Conservation (phyloP, 2,797 vertebrate genomes). For the Nannoperca obscura region DNA sequence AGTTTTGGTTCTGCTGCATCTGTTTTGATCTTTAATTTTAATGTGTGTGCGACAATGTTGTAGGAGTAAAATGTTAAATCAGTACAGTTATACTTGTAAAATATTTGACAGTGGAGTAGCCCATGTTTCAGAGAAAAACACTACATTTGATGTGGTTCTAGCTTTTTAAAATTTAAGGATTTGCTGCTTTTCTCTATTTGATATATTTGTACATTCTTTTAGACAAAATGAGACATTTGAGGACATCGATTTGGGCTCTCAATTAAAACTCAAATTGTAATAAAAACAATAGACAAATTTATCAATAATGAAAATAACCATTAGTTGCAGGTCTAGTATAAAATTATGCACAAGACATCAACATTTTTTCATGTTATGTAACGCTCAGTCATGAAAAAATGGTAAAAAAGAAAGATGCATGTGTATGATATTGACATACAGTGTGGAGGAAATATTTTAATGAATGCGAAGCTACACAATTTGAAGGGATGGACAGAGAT, state of each 20-base stretch:
- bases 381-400: background rate
- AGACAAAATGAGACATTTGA: background rate
- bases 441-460: background rate
- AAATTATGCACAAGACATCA: background rate
- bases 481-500: slow-evolving; percentile 8
- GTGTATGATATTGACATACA: background rate
- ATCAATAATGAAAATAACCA: background rate
- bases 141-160: background rate
- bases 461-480: background rate
- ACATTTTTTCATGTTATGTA: background rate
- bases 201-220: background rate
- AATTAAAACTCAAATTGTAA: background rate
- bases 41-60: background rate
- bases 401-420: background rate
- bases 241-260: background rate
- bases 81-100: background rate
- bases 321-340: background rate
- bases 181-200: background rate
- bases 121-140: background rate
- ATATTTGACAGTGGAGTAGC: background rate
- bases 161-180: background rate
- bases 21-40: too few species aligned
- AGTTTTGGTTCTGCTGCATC: too few species aligned
- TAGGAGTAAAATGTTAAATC: background rate
- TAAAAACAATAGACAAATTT: background rate